A percentile compares a stretch with the other conserved stretches of the same genome.
These are phyloP conservation scores for Venusia cambrica DNA, from an alignment of 2,888 invertebrate genomes.

Conservation along the genomic window DNA sequence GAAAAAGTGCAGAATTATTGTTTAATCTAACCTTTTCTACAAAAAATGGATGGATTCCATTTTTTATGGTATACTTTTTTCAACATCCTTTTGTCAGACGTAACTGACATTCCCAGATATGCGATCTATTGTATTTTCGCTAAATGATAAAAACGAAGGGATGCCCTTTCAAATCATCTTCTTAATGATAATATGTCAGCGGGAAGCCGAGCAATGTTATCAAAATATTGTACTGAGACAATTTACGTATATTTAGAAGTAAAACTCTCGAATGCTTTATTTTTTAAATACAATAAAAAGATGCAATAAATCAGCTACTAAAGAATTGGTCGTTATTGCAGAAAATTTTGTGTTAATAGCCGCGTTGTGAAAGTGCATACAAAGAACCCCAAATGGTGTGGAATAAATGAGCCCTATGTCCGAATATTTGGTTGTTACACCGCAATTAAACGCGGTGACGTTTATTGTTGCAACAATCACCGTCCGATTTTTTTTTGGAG, in stretches of 20 bases:
- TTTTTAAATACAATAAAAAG: conserved; percentile 16
- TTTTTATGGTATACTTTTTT: conserved; percentile 66
- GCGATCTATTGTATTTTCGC: conserved; percentile 61
- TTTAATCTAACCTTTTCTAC: conserved; percentile 66
- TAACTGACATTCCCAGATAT: conserved; percentile 80
- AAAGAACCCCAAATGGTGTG: conserved; percentile 5
- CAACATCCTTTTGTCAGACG: conserved; percentile 68
- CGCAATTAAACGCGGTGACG: conserved; percentile 15
- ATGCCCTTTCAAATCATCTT: conserved; percentile 57
- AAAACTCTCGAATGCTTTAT: conserved; percentile 18
- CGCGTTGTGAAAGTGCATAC: not conserved
- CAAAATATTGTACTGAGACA: conserved; percentile 65
- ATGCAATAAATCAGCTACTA: conserved; percentile 22
- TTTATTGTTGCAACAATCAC: conserved; percentile 28
- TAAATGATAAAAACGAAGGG: conserved; percentile 64
- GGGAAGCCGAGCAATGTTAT: conserved; percentile 67
- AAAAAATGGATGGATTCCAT: conserved; percentile 63
- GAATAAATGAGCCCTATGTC: conserved; percentile 10
- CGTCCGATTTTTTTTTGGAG: conserved; percentile 34
- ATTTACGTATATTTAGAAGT: conserved; percentile 44
- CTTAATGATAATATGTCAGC: conserved; percentile 76
- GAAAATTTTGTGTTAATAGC: conserved; percentile 15
- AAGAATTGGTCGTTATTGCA: not conserved
- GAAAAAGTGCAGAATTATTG: conserved; percentile 63
- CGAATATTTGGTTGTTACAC: conserved; percentile 4